phyloP scores from a whole-genome alignment of 2,113 vertebrate genomes.

The Macrotis lagotis region DNA sequence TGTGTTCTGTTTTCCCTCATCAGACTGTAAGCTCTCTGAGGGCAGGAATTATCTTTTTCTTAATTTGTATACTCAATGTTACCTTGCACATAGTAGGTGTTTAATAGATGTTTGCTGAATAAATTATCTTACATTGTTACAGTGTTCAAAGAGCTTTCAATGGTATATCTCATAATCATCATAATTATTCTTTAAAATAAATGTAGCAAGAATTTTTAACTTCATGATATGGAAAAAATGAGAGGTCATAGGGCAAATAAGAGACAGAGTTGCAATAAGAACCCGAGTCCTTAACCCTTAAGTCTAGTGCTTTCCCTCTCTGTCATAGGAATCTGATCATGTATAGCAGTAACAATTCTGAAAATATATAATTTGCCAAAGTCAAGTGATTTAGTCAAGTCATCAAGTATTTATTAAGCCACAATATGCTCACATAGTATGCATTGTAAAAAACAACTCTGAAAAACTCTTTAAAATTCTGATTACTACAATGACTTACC shows the following conservation, averaged over 20 bases:
- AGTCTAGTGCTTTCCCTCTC: background rate
- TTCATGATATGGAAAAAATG: background rate
- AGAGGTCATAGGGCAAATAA: background rate
- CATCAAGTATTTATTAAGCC: too few species aligned
- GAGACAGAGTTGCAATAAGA: background rate
- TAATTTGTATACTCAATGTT: background rate
- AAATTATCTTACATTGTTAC: background rate
- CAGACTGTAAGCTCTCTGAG: background rate
- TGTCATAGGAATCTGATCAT: background rate
- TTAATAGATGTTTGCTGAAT: background rate
- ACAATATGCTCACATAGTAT: too few species aligned
- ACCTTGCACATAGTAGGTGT: background rate
- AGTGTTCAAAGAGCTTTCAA: background rate
- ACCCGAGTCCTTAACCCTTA: rapidly evolving
- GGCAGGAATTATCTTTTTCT: background rate
- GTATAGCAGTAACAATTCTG: too few species aligned
- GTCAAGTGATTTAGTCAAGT: too few species aligned
- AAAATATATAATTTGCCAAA: too few species aligned
- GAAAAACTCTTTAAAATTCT: background rate
- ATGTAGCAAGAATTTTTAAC: too few species aligned
- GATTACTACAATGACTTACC: background rate
- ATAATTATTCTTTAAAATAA: too few species aligned
- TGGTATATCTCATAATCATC: background rate
- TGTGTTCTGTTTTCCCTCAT: background rate
- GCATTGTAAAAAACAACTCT: too few species aligned